A percentile compares a stretch with the other conserved stretches of the same genome.
phyloP scores from a whole-genome alignment of 2,888 invertebrate species.

The Steinernema hermaphroditum region DNA sequence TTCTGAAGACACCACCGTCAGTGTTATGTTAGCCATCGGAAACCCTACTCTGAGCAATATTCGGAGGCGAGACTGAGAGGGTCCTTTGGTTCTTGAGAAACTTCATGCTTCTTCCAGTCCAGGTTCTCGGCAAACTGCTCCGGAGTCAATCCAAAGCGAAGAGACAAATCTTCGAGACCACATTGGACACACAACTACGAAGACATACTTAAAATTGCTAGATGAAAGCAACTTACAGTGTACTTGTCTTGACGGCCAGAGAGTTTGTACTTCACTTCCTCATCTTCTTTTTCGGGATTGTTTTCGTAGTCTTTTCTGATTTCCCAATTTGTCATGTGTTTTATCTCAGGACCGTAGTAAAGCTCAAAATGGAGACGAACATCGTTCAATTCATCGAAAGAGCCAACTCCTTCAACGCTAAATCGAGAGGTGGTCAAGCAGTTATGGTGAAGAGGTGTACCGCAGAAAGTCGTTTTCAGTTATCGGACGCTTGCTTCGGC shows the following conservation, averaged over 20 bases:
- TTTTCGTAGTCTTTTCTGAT: slow-evolving; percentile 29
- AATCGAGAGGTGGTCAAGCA: slow-evolving; percentile 1
- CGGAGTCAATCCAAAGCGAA: slow-evolving; percentile 87
- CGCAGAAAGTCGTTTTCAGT: slow-evolving; percentile 46
- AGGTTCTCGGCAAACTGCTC: slow-evolving; percentile 95
- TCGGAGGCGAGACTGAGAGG: slow-evolving; percentile 82
- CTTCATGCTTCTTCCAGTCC: slow-evolving; percentile 86
- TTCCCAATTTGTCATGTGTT: slow-evolving; percentile 67
- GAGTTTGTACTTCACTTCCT: slow-evolving; percentile 44
- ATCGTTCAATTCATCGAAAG: slow-evolving; percentile 87
- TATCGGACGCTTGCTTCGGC: slow-evolving; percentile 41
- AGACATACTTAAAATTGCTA: not conserved
- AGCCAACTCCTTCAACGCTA: slow-evolving; percentile 77
- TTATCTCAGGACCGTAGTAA: slow-evolving; percentile 78
- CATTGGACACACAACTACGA: slow-evolving; percentile 56
- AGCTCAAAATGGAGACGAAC: slow-evolving; percentile 88
- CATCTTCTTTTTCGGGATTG: slow-evolving; percentile 34
- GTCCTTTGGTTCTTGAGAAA: slow-evolving; percentile 85
- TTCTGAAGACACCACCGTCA: slow-evolving; percentile 61
- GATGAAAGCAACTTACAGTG: slow-evolving; percentile 34
- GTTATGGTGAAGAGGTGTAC: slow-evolving; percentile 36
- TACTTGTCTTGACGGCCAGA: slow-evolving; percentile 51
- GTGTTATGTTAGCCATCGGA: not conserved
- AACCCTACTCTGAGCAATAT: slow-evolving; percentile 68
- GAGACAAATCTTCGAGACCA: slow-evolving; percentile 67